phyloP scores from a whole-genome alignment of 92 coral and sea anemone species.

The Epizoanthus fatuus region DNA sequence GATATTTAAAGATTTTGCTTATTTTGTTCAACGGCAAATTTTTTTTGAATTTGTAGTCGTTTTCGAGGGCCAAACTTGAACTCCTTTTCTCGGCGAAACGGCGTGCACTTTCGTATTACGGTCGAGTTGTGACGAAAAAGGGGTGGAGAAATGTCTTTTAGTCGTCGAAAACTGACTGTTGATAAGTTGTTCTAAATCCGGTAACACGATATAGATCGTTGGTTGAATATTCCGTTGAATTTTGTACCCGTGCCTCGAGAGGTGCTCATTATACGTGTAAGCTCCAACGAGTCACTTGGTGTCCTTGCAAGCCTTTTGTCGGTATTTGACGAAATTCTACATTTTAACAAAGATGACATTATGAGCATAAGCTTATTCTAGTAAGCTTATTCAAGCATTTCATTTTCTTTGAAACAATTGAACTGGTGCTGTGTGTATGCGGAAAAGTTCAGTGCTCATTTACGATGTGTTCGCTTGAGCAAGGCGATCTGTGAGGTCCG shows the following conservation, averaged over 20 bases:
- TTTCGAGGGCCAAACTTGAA: not conserved
- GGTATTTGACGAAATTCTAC: not conserved
- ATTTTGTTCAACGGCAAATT: not conserved
- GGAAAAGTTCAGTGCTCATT: constrained; percentile 28
- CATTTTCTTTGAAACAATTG: constrained; percentile 30
- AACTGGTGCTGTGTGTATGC: constrained; percentile 26
- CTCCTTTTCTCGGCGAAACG: not conserved
- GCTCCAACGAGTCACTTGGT: not conserved
- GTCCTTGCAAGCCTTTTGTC: not conserved
- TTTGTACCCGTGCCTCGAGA: not conserved
- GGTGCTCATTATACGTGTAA: too few relatives aligned
- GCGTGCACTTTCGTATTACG: constrained; percentile 9
- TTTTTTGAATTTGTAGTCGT: not conserved
- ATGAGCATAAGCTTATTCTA: too few relatives aligned
- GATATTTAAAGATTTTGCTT: too few relatives aligned
- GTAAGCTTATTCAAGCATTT: constrained; percentile 5
- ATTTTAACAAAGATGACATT: not conserved
- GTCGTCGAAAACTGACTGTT: constrained; percentile 23
- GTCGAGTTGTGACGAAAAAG: constrained; percentile 37
- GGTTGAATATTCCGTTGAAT: not conserved
- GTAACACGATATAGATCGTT: not conserved
- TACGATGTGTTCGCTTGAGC: constrained; percentile 16
- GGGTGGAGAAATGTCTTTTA: constrained; percentile 47
- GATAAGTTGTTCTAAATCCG: constrained; percentile 25
- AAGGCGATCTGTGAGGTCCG: not conserved